These are phyloP conservation scores for Shinisaurus crocodilurus DNA, from an alignment of 2,113 vertebrate genomes.

Conservation along the genomic window DNA sequence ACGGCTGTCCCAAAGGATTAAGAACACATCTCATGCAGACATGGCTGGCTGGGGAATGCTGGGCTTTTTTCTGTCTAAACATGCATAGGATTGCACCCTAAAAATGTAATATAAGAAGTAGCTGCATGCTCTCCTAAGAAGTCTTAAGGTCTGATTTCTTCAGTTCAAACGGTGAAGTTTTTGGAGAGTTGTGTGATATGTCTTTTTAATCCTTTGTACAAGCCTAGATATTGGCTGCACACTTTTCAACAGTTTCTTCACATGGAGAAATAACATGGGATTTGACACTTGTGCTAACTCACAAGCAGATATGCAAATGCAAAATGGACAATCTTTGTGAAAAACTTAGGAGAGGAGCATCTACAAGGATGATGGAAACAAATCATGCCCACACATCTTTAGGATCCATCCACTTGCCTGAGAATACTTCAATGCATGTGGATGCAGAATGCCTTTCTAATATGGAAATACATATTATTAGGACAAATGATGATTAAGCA, in stretches of 20 bases:
- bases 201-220: background rate
- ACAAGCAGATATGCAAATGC: background rate
- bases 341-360: background rate
- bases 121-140: background rate
- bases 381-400: background rate
- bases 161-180: background rate
- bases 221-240: background rate
- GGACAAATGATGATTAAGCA: background rate
- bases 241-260: background rate
- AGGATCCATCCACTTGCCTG: background rate
- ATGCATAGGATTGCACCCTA: too few relatives aligned
- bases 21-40: background rate
- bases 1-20: background rate
- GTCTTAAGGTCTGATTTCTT: background rate
- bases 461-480: background rate
- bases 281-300: background rate
- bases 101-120: background rate
- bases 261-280: background rate
- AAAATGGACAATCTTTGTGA: background rate
- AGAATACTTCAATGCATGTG: background rate
- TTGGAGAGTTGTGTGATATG: background rate
- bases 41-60: background rate
- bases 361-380: background rate
- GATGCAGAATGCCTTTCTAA: background rate
- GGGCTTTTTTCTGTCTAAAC: too few relatives aligned